Percentiles rank a stretch among this genome's conserved stretches.
Evolutionary conservation across 2,888 invertebrate genomes (phyloP).

Genomic region (Nemotelus nigrinus): DNA sequence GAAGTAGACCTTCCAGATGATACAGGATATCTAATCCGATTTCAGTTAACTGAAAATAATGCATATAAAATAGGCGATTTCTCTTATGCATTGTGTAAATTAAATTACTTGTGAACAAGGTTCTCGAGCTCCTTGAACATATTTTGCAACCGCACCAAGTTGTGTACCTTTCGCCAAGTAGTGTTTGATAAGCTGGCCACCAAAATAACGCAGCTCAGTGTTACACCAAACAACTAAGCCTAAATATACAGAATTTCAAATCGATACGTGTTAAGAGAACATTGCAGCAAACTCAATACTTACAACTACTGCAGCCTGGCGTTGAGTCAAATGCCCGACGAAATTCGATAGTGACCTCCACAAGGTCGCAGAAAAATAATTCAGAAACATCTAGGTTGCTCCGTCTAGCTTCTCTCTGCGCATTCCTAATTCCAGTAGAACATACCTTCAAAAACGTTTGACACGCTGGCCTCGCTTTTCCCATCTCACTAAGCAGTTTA

Average conservation of each 20-base stretch:
- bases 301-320: conserved; percentile 78
- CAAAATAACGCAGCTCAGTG: conserved; percentile 80
- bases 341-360: conserved; percentile 78
- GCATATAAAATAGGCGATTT: conserved; percentile 54
- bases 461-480: conserved; percentile 64
- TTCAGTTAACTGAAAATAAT: conserved; percentile 66
- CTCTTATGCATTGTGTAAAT: neutral
- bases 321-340: conserved; percentile 83
- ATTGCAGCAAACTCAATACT: conserved; percentile 50
- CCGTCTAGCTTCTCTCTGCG: conserved; percentile 63
- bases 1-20: conserved; percentile 86
- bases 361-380: conserved; percentile 75
- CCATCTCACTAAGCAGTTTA: conserved; percentile 72
- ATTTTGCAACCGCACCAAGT: conserved; percentile 84
- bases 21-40: conserved; percentile 91
- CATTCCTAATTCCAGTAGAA: conserved; percentile 61
- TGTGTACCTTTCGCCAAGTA: conserved; percentile 90
- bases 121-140: conserved; percentile 80
- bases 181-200: conserved; percentile 84
- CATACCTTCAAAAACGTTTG: conserved; percentile 62
- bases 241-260: conserved; percentile 57
- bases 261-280: neutral
- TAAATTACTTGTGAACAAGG: conserved; percentile 59
- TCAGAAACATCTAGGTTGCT: conserved; percentile 67
- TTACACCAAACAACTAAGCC: conserved; percentile 93